phyloP scores from a whole-genome alignment of 1,140 invertebrate genomes.

The Heterodera schachtii region DNA sequence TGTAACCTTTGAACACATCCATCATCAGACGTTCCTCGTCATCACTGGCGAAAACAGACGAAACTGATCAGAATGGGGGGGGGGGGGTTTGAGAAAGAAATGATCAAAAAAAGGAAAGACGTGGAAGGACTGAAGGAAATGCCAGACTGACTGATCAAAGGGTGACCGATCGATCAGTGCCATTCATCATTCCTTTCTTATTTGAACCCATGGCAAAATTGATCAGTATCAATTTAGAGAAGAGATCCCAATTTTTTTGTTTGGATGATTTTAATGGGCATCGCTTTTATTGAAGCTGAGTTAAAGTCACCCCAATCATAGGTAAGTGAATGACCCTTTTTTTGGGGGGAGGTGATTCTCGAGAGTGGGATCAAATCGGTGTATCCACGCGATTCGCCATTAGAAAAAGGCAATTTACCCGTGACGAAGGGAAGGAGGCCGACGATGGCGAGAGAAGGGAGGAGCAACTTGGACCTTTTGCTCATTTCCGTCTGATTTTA shows the following conservation, averaged over 20 bases:
- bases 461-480: not conserved
- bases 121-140: no score
- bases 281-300: no score
- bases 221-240: no score
- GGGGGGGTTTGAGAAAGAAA: not conserved
- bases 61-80: not conserved
- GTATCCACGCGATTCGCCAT: no score
- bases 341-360: no score
- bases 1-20: conserved; percentile 78
- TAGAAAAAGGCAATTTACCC: not conserved
- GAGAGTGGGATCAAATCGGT: not conserved
- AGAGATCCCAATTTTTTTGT: no score
- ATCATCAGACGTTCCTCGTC: conserved; percentile 41
- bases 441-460: not conserved
- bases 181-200: not conserved
- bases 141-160: no score
- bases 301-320: no score
- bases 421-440: not conserved
- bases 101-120: not conserved
- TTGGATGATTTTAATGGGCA: no score
- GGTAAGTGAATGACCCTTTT: no score
- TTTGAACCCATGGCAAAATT: not conserved
- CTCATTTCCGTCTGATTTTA: not conserved
- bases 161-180: no score
- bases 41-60: conserved; percentile 23